Evolutionary conservation across 2,888 invertebrate genomes (phyloP).

Genomic region (Sinhomidia bicolor): DNA sequence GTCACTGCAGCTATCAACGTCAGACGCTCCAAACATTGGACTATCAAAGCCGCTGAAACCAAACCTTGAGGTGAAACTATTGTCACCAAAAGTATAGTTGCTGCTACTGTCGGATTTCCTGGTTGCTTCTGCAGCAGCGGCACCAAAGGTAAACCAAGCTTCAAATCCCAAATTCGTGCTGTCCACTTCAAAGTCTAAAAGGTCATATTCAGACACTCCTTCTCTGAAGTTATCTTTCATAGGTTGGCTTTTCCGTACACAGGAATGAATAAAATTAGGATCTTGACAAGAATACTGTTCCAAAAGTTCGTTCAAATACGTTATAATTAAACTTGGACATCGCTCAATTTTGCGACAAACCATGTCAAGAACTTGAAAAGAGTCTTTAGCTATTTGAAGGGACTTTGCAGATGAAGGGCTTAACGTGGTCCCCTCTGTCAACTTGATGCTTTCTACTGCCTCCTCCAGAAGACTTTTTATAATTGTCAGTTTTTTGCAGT

Average conservation of each 20-base stretch:
- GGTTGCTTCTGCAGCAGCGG: neutral
- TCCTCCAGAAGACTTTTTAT: constrained; percentile 32
- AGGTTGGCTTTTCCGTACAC: constrained; percentile 14
- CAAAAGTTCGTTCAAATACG: constrained; percentile 55
- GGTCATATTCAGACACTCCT: neutral
- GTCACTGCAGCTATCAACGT: neutral
- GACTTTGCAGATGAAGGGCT: neutral
- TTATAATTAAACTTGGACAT: constrained; percentile 15
- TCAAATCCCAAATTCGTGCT: neutral
- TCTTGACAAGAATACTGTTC: constrained; percentile 51
- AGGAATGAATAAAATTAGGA: neutral
- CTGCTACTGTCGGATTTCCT: neutral
- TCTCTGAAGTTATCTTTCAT: neutral
- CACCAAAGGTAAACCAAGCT: neutral
- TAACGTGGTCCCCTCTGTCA: constrained; percentile 17
- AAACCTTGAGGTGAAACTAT: neutral
- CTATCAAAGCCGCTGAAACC: neutral
- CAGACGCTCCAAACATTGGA: neutral
- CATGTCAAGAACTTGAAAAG: neutral
- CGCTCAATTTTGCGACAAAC: neutral
- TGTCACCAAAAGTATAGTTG: neutral
- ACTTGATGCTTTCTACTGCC: constrained; percentile 26
- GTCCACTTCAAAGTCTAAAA: constrained; percentile 33
- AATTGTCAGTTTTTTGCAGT: constrained; percentile 8
- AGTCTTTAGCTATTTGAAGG: neutral